Evolutionary conservation across 2,113 vertebrate species (phyloP), one percentile per base, ranked within the genome.

Genomic region (Tenrec ecaudatus): DNA sequence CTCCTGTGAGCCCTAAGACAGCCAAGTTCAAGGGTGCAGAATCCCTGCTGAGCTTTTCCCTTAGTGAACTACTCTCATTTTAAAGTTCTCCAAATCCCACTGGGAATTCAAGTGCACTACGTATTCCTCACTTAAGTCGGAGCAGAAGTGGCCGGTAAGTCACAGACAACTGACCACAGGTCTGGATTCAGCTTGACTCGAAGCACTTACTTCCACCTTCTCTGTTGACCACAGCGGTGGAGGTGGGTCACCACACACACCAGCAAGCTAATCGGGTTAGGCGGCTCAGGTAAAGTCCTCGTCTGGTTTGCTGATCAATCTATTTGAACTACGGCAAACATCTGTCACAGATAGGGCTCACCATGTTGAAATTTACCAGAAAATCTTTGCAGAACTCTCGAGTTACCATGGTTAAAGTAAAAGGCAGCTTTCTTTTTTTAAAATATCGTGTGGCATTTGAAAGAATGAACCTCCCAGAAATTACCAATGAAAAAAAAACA

Each of bases 231-330:
- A 69, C 4, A 4, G 71, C 73, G 23, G n/a, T 14, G 89, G 62
- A 89, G 79, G 1, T 71, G 58, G 90, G 86, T 85, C 78, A 40
- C 22, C 60, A 69, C 4, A 31, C 43, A 78, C 9, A 10, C 62
- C 22, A 82, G 68, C 90, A 91, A 90, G 53, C 86, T 94, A 86
- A 83, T 68, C 58, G 83, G 64, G 83, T 80, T 77, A 92, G 68
- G 71, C 1, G 81, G 2, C 77, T 66, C 31, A 81, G 84, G 25
- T 78, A 71, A 43, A 53, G 80, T 60, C 20, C 16, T 71, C 58
- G 17, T 40, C 84, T 78, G 81, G 68, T 80, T 40, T 90, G 38
- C 8, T 5, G 83, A 86, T 78, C 77, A 68, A 17, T 47, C 85
- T 76, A 64, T 53, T 53, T 36, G 36, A 80, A 64, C 47, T 31